Percentiles rank a stretch among this genome's conserved stretches.
Conservation (phyloP, 2,888 invertebrate species). For the Alviniconcha strummeri region DNA sequence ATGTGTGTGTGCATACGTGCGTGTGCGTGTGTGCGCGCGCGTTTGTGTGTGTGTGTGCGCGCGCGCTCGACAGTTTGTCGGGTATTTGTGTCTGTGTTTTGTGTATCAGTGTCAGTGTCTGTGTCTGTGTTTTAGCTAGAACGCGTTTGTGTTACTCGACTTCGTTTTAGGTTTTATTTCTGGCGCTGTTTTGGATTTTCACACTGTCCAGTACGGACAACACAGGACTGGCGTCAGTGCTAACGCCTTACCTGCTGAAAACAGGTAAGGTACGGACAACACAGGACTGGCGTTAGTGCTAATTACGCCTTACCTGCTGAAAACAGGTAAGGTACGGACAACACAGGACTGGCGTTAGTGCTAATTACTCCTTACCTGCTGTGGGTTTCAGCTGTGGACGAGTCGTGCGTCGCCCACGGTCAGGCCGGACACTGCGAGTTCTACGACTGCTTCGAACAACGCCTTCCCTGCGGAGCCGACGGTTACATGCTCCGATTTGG, state of each 20-base stretch:
- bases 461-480: slow-evolving; percentile 47
- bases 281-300: background rate
- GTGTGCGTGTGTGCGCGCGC: too few relatives aligned
- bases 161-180: too few relatives aligned
- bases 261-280: background rate
- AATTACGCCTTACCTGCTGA: background rate
- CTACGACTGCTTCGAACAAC: slow-evolving; percentile 53
- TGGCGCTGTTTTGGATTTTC: too few relatives aligned
- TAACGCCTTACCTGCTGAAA: background rate
- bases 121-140: too few relatives aligned
- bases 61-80: too few relatives aligned
- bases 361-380: background rate
- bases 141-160: too few relatives aligned
- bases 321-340: background rate
- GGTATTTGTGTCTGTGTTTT: too few relatives aligned
- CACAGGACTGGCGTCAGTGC: background rate
- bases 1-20: too few relatives aligned
- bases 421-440: slow-evolving; percentile 47
- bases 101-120: too few relatives aligned
- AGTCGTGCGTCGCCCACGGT: slow-evolving; percentile 32
- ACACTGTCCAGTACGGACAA: too few relatives aligned
- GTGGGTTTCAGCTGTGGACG: slow-evolving; percentile 31
- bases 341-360: background rate
- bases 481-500: slow-evolving; percentile 50
- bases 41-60: too few relatives aligned